Base-by-base conservation (phyloP, 2,113 vertebrate genomes). In the Craseonycteris thonglongyai region DNA sequence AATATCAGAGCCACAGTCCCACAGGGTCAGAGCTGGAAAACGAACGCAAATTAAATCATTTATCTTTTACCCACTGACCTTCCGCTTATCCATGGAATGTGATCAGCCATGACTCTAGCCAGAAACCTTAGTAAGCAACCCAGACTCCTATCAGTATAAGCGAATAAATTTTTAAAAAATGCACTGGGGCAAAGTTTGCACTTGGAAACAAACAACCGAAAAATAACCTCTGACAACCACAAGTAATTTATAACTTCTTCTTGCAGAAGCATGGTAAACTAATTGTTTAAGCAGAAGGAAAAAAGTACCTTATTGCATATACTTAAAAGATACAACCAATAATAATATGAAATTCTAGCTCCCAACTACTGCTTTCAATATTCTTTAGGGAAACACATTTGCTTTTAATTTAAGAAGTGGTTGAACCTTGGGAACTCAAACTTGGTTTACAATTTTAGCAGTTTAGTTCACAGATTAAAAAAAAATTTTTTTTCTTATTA, bases 361-460 rank as follows among this genome's bases (percentile, higher is more conserved):
- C 96, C 88, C 91, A 98, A 90, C 90, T 95, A 96, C 96, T 97
- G 96, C 96, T 98, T 98, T 97, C 96, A 97, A 95, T 97, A 98
- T 80, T 97, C 97, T 97, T 97, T 94, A 96, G 51, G 97, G 97
- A 97, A 97, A 98, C 98, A 98, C 98, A 99, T 99, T 99, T 99
- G 98, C 93, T 99, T 99, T 98, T 98, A 83, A 99, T 99, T 99
- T 98, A 87, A 98, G 96, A 93, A 97, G 93, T 79, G 76, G 96
- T 96, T 97, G 80, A 80, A 96, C 79, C 91, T 97, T 93, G 98
- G 97, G 95, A 98, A 96, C 93, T 98, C 96, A 97, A 98, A 98
- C 96, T 89, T 72, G 95, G 96, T 97, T 98, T 98, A 95, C 90
- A 84, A 92, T 98, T 98, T 98, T 97, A 98, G 89, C 51, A 96